phyloP scores from a whole-genome alignment of 2,113 vertebrate species.

The Neomonachus schauinslandi region DNA sequence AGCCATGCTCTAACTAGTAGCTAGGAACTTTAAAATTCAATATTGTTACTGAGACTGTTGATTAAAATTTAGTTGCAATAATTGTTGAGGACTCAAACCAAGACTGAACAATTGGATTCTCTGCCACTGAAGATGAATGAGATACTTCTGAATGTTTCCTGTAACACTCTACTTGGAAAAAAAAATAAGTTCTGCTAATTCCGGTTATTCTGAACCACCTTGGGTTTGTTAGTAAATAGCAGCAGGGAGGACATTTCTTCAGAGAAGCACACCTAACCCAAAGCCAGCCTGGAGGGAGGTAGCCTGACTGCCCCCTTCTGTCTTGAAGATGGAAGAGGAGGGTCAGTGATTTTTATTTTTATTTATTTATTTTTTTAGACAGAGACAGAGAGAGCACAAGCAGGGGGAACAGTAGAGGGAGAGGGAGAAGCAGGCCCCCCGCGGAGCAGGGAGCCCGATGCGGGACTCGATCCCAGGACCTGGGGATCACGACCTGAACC shows the following conservation, averaged over 20 bases:
- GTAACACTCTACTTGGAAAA: neutral
- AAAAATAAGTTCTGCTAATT: constrained; percentile 40
- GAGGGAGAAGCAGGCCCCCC: too few species aligned
- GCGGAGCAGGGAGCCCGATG: too few species aligned
- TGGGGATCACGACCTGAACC: too few species aligned
- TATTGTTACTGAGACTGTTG: constrained; percentile 84
- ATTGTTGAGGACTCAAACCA: constrained; percentile 66
- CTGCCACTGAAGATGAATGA: constrained; percentile 42
- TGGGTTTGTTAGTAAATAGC: constrained; percentile 6
- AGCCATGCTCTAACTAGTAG: constrained; percentile 85
- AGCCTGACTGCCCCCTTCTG: neutral
- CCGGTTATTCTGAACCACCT: neutral
- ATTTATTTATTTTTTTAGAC: too few species aligned
- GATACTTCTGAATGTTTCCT: constrained; percentile 33
- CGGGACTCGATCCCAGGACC: too few species aligned
- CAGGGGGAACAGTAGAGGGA: too few species aligned
- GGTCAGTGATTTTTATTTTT: neutral
- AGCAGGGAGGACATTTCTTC: constrained; percentile 33
- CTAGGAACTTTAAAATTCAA: constrained; percentile 87
- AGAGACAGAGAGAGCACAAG: too few species aligned
- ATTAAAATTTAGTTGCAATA: constrained; percentile 83
- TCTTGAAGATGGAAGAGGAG: neutral
- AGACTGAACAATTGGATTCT: constrained; percentile 60
- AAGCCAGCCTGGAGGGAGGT: neutral
- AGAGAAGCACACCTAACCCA: neutral